phyloP scores from a whole-genome alignment of 1,140 invertebrate genomes.

The Odontomachus brunneus region DNA sequence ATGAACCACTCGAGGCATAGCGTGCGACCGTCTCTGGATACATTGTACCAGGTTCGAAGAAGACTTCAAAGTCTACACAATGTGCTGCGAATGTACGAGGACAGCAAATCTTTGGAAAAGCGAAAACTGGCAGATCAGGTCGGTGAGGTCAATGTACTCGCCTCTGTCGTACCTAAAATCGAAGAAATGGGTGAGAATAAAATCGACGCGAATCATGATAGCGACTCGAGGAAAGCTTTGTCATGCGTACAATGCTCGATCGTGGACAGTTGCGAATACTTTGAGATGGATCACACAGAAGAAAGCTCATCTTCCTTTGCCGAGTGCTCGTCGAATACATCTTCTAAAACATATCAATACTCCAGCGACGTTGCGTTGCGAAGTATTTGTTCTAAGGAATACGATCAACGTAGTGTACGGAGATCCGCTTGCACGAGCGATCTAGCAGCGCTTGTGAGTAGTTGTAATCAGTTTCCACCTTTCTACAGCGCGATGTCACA shows the following conservation, averaged over 20 bases:
- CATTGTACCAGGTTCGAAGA: constrained; percentile 65
- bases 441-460: background rate
- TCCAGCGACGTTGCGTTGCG: background rate
- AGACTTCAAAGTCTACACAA: constrained; percentile 75
- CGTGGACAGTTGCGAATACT: constrained; percentile 12
- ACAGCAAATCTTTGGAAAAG: background rate
- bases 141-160: background rate
- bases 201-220: background rate
- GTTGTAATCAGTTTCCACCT: background rate
- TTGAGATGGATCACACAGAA: background rate
- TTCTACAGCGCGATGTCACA: background rate
- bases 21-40: constrained; percentile 54
- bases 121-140: background rate
- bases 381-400: background rate
- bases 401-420: background rate
- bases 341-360: background rate
- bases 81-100: constrained; percentile 66
- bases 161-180: background rate
- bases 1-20: background rate
- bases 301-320: constrained; percentile 22
- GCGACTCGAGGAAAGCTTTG: background rate
- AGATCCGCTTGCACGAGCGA: background rate
- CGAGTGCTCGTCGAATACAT: background rate
- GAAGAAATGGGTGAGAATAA: background rate
- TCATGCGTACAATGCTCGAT: background rate